Base-by-base conservation (phyloP, 2,797 vertebrate species). In the Gymnopithys bicolor region DNA sequence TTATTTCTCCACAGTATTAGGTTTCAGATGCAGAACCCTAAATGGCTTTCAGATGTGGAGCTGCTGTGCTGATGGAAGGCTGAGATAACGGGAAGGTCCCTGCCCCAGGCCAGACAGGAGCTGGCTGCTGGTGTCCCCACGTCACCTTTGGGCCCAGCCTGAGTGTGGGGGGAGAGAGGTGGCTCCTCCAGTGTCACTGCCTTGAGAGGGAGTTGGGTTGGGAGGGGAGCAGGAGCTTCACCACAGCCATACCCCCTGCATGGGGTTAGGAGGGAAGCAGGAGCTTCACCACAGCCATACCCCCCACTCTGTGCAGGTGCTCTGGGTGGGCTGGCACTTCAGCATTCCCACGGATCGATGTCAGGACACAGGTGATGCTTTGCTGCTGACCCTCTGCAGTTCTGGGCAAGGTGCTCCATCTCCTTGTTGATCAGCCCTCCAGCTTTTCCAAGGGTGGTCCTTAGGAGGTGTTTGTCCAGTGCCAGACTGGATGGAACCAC, bases 161-260 rank as follows among this genome's bases (percentile, higher is more conserved):
- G 0, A 0, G 2, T 1, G 3, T 33, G 37, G 2, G 39, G 66
- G 17, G 58, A 9, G 12, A 49, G 59, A 13, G 6, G 32, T 0
- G 0, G n/a, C 37, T 84, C 25, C 19, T n/a, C 49, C 28, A 43
- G 60, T 6, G 3, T 8, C 27, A 2, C n/a, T 33, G 56, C 62
- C 19, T 11, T 22, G 21, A 58, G 43, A 48, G 16, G 5, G 1
- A 9, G 32, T 4, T 45, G 73, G 46, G 12, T 64, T 33, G 22
- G 46, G 46, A 76, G 33, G 7, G 41, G 32, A 69, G 18, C 13
- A 51, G 25, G 49, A 39, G 52, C 58, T 35, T 46, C 4, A 1
- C 45, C 23, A 12, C 76, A 35, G 68, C 58, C 45, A 0, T 8
- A 1, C 6, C 2, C 32, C 21, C n/a, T 3, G 9, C 8, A 27